Conservation (phyloP, 2,113 vertebrate genomes). For the Bubo bubo region DNA sequence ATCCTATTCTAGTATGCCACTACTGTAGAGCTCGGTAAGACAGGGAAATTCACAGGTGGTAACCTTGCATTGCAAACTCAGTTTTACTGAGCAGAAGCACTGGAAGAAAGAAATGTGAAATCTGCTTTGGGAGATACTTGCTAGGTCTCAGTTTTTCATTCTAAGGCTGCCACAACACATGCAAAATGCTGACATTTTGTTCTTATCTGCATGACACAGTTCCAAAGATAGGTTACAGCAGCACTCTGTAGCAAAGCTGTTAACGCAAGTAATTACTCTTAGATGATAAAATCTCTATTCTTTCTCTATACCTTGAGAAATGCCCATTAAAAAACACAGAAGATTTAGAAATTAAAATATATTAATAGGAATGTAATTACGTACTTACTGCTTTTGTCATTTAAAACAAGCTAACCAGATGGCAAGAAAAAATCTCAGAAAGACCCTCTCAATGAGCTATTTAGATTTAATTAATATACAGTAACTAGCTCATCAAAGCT, state of each 20-base stretch:
- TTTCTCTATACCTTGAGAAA: slow-evolving; percentile 59
- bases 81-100: background rate
- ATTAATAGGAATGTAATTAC: slow-evolving; percentile 70
- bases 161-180: background rate
- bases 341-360: slow-evolving; percentile 55
- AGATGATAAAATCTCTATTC: slow-evolving; percentile 36
- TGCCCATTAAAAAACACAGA: slow-evolving; percentile 54
- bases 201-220: background rate
- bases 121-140: background rate
- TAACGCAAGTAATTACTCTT: slow-evolving; percentile 53
- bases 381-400: slow-evolving; percentile 63
- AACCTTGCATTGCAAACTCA: background rate
- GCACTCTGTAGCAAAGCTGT: background rate
- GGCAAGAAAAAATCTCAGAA: slow-evolving; percentile 43
- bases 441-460: slow-evolving; percentile 58
- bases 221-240: background rate
- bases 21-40: background rate
- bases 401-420: slow-evolving; percentile 73
- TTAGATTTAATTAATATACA: slow-evolving; percentile 71
- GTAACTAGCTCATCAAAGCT: slow-evolving; percentile 58
- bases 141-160: background rate
- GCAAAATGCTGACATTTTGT: background rate
- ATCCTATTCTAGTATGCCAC: background rate
- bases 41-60: background rate
- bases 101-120: background rate